phyloP scores from a whole-genome alignment of 2,113 vertebrate species.

The Tonatia bakeri region DNA sequence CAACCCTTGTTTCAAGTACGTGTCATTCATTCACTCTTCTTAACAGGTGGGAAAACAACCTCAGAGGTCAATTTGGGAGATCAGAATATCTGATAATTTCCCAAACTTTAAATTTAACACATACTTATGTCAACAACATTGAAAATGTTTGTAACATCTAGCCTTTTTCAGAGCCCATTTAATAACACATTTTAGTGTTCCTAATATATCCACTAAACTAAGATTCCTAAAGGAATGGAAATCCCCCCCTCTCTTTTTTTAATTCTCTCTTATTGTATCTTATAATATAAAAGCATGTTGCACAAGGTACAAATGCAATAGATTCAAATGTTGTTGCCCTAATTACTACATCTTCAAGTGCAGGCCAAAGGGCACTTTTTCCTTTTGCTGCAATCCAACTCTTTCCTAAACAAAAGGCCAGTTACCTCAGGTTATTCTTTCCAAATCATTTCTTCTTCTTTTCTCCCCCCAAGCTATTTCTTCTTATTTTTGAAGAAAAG shows the following conservation, averaged over 20 bases:
- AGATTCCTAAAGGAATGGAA: background rate
- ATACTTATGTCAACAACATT: background rate
- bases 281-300: conserved; percentile 46
- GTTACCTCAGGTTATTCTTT: background rate
- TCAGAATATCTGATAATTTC: background rate
- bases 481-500: background rate
- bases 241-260: background rate
- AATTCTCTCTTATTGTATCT: conserved; percentile 40
- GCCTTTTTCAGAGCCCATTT: background rate
- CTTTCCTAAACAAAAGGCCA: background rate
- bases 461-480: background rate
- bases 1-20: background rate
- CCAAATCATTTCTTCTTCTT: background rate
- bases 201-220: background rate
- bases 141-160: background rate
- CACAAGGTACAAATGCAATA: conserved; percentile 9
- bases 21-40: background rate
- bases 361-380: conserved; percentile 24
- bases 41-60: background rate
- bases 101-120: background rate
- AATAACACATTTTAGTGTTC: background rate
- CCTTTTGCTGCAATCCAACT: background rate
- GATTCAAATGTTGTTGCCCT: conserved; percentile 37
- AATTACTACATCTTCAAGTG: conserved; percentile 31
- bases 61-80: background rate